Evolutionary conservation across 1,140 invertebrate species (phyloP).

Genomic region (Apis cerana): DNA sequence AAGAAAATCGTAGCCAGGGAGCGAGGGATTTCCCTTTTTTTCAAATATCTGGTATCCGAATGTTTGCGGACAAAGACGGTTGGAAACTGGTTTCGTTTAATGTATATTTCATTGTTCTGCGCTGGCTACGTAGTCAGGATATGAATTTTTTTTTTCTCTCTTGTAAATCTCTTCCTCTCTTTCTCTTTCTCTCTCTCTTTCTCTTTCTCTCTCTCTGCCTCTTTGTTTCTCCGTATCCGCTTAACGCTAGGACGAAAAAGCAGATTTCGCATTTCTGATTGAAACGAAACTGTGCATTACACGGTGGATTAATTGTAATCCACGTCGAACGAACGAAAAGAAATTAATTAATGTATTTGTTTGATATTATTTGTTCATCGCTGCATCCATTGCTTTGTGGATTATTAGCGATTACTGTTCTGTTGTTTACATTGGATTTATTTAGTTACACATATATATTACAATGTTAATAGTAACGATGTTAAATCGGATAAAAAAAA

Average conservation of each 20-base stretch:
- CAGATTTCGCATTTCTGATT: constrained; percentile 1
- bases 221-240: neutral
- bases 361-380: no score
- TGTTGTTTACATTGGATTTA: no score
- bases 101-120: constrained; percentile 29
- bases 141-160: neutral
- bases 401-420: no score
- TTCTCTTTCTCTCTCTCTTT: neutral
- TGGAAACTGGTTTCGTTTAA: constrained; percentile 14
- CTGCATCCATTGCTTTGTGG: no score
- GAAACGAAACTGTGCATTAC: neutral
- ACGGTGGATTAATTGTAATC: neutral
- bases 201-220: no score
- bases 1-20: neutral
- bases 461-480: no score
- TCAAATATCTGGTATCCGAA: neutral
- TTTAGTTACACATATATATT: no score
- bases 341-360: neutral
- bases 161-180: neutral
- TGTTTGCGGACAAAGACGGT: constrained; percentile 1
- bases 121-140: neutral
- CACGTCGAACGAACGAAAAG: neutral
- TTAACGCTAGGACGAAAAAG: neutral
- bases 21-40: neutral
- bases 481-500: no score